phyloP scores from a whole-genome alignment of 2,888 invertebrate species.

The Schizaphis graminum region DNA sequence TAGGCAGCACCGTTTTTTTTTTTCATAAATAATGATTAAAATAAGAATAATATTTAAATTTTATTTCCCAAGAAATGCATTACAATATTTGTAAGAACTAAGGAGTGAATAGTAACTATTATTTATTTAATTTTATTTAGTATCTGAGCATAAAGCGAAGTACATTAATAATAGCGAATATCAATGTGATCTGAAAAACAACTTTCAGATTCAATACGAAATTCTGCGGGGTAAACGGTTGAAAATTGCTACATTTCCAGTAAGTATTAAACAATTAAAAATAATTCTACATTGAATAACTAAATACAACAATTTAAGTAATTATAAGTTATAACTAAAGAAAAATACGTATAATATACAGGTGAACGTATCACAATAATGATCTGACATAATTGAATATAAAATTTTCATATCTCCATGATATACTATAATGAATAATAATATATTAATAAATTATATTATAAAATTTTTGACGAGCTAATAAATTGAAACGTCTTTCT shows the following conservation, averaged over 20 bases:
- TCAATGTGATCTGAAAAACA: conserved; percentile 67
- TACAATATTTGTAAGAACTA: not conserved
- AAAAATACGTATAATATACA: not conserved
- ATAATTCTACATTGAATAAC: not conserved
- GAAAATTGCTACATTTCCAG: conserved; percentile 68
- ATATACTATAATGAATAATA: too few relatives aligned
- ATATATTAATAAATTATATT: too few relatives aligned
- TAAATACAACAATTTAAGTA: not conserved
- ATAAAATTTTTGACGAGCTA: not conserved
- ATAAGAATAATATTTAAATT: not conserved
- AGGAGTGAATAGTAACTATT: not conserved
- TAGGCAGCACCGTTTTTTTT: not conserved
- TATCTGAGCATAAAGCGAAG: conserved; percentile 45
- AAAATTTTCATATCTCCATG: too few relatives aligned
- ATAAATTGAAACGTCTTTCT: not conserved
- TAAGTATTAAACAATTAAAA: conserved; percentile 60
- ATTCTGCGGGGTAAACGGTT: conserved; percentile 68
- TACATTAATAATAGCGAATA: conserved; percentile 57
- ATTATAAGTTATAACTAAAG: not conserved
- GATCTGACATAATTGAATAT: too few relatives aligned
- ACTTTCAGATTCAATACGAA: conserved; percentile 67
- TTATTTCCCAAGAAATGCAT: not conserved
- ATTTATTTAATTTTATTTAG: not conserved
- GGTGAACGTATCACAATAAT: too few relatives aligned
- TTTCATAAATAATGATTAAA: not conserved